Base-by-base conservation (phyloP, 1,140 invertebrate species). In the Acyrthosiphon pisum region DNA sequence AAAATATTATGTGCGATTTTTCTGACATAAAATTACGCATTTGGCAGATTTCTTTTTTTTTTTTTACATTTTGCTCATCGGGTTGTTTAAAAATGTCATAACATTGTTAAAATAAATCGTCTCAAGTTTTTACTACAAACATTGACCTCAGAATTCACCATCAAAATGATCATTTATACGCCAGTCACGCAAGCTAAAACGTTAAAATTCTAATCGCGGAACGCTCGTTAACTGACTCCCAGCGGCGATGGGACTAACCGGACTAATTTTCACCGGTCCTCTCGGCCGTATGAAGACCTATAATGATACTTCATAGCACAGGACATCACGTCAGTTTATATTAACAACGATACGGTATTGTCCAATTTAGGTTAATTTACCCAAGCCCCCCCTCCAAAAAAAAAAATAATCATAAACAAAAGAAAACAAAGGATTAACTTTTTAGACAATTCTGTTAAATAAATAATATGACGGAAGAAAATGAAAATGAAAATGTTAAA, bases 161-260 rank as follows among this genome's bases (percentile, higher is more conserved):
- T 35, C 18, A 11, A 89, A 53, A 53, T 11, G n/a, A 89, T 89
- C 87, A 37, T 89, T 89, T 89, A 37, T 50, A 89, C 48, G 48
- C 87, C 20, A 53, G 87, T 89, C 87, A 37, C 87, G 87, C 48
- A 20, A 37, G 48, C 37, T 22, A 8, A 89, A 53, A 89, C 46
- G 87, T 89, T 89, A 89, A 89, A 89, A 89, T 89, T 89, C 87
- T 89, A 89, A 89, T 89, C 87, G 48, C n/a, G 48, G 8, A 50
- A 89, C 23, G 48, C 87, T 89, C 87, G 87, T 89, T 89, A 89
- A 89, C 87, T 50, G 87, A 89, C 87, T 89, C 22, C n/a, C 87
- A 23, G 48, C 87, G 48, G n/a, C 41, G 46, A 26, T 50, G 46
- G 86, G 86, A 22, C 46, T 20, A 53, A 89, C 87, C 35, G n/a